Conservation (phyloP, 2,888 invertebrate species). For the Eupithecia tripunctaria region DNA sequence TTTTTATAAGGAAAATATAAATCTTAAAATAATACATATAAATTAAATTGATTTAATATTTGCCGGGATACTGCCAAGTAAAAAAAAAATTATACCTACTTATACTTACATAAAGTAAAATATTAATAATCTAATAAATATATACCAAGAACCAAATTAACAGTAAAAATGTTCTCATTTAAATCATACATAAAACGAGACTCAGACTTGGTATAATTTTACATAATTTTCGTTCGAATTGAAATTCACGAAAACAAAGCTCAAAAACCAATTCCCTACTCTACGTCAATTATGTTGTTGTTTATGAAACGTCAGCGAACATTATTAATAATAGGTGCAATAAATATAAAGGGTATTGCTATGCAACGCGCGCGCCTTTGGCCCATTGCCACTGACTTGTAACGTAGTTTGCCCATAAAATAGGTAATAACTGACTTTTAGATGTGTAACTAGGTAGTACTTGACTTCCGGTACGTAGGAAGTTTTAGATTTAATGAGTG, state of each 20-base stretch:
- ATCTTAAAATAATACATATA: too few species aligned
- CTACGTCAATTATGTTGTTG: constrained; percentile 5
- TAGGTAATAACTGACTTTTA: constrained; percentile 1
- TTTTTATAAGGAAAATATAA: too few species aligned
- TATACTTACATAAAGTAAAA: too few species aligned
- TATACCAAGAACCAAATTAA: too few species aligned
- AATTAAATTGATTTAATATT: too few species aligned
- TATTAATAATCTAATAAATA: too few species aligned
- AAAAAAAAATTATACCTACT: too few species aligned
- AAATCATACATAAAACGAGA: too few species aligned
- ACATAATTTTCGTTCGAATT: too few species aligned
- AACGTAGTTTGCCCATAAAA: constrained; percentile 42
- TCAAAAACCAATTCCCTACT: not conserved
- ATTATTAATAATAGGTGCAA: constrained; percentile 39
- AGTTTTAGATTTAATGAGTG: not conserved
- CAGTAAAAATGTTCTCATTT: too few species aligned
- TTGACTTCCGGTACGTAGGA: not conserved
- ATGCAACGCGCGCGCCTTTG: constrained; percentile 54
- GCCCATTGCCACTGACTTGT: constrained; percentile 72
- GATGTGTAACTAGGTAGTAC: constrained; percentile 13
- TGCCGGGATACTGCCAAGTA: too few species aligned
- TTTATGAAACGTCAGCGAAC: constrained; percentile 16
- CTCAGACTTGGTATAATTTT: too few species aligned
- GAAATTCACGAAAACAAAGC: not conserved
- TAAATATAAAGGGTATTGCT: constrained; percentile 40